Evolutionary conservation across 2,888 invertebrate species (phyloP).

Genomic region (Eugnorisma glareosa): DNA sequence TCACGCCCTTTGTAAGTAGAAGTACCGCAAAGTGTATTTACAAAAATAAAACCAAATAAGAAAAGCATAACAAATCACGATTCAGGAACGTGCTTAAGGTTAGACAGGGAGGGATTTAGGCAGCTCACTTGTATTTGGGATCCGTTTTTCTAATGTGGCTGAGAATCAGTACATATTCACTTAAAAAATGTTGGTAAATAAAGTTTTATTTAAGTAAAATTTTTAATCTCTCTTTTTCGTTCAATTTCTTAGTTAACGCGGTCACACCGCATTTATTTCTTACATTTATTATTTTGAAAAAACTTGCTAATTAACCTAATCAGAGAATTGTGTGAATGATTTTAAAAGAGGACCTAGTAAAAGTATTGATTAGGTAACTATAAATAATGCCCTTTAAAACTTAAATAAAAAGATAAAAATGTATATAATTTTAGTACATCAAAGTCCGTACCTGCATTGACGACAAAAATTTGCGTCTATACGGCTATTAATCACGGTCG

Average conservation of each 20-base stretch:
- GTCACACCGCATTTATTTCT: neutral
- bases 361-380: neutral
- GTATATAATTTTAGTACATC: neutral
- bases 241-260: neutral
- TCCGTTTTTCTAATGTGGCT: neutral
- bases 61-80: constrained; percentile 63
- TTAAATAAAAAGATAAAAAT: neutral
- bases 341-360: neutral
- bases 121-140: neutral
- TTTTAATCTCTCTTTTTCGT: too few relatives aligned
- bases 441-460: constrained; percentile 22
- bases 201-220: too few relatives aligned
- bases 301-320: neutral
- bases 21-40: constrained; percentile 39
- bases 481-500: constrained; percentile 64
- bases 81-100: constrained; percentile 53
- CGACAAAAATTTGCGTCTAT: constrained; percentile 57
- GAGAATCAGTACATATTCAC: neutral
- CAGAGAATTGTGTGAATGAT: neutral
- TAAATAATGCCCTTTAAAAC: neutral
- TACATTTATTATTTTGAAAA: neutral
- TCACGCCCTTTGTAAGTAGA: constrained; percentile 46
- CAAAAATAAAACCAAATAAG: constrained; percentile 55
- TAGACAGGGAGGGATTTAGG: constrained; percentile 51
- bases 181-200: neutral